These are phyloP conservation scores for Trissoscelio sp. DNA, from an alignment of 2,888 invertebrate genomes.

Conservation along the genomic window DNA sequence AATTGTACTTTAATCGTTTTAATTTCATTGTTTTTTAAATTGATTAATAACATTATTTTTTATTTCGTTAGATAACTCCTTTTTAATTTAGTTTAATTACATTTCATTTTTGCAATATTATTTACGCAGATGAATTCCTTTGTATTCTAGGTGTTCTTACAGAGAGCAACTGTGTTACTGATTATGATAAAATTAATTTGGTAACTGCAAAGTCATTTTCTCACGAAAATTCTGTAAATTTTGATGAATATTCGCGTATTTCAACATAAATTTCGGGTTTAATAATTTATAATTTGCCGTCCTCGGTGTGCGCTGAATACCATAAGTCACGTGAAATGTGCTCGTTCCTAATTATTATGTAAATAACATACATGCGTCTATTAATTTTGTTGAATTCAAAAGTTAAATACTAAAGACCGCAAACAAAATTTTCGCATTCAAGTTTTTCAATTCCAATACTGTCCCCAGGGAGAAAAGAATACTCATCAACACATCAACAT, in stretches of 20 bases:
- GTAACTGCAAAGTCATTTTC: conserved; percentile 14
- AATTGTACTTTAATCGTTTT: too few species aligned
- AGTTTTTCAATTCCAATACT: too few species aligned
- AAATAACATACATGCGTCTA: conserved; percentile 43
- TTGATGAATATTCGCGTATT: conserved; percentile 31
- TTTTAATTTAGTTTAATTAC: too few species aligned
- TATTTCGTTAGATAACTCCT: too few species aligned
- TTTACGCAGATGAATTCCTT: too few species aligned
- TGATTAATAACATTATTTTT: too few species aligned
- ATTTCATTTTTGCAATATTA: too few species aligned
- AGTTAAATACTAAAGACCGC: conserved; percentile 1
- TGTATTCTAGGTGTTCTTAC: neutral
- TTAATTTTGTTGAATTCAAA: conserved; percentile 38
- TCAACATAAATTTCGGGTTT: conserved; percentile 31
- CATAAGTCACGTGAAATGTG: conserved; percentile 45
- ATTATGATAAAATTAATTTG: conserved; percentile 28
- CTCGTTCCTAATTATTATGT: conserved; percentile 52
- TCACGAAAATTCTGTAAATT: conserved; percentile 30
- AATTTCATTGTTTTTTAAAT: too few species aligned
- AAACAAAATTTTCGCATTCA: neutral
- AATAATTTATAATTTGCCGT: conserved; percentile 53
- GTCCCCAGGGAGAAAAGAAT: too few species aligned
- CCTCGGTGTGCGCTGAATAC: conserved; percentile 27
- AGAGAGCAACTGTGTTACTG: neutral
- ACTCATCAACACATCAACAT: too few species aligned